Conservation (phyloP, 2,888 invertebrate genomes). For the Leucozona laternaria region DNA sequence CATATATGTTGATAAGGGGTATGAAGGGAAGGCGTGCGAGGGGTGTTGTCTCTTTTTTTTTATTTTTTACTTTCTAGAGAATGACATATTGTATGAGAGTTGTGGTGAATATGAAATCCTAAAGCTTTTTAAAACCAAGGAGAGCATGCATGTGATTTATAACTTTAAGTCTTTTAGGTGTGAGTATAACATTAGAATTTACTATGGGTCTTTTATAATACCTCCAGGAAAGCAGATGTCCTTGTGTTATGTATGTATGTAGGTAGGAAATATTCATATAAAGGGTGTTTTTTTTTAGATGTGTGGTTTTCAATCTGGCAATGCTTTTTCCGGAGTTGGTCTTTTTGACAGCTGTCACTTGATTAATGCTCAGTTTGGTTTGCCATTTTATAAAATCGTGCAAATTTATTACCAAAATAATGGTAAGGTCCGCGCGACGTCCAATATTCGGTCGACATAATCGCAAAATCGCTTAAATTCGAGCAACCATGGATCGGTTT, state of each 20-base stretch:
- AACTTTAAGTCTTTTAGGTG: conserved; percentile 65
- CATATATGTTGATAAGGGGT: not conserved
- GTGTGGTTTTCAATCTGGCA: too few species aligned
- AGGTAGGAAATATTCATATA: too few species aligned
- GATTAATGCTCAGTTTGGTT: too few species aligned
- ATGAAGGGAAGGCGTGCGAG: not conserved
- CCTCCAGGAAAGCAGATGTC: conserved; percentile 21
- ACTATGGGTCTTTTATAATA: conserved; percentile 51
- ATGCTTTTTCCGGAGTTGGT: too few species aligned
- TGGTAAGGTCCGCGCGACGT: too few species aligned
- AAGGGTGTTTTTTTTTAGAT: too few species aligned
- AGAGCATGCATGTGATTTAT: conserved; percentile 67
- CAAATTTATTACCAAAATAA: too few species aligned
- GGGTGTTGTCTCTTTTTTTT: conserved; percentile 10
- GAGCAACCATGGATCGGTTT: too few species aligned
- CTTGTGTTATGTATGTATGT: not conserved
- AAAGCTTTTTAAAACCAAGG: conserved; percentile 54
- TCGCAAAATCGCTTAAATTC: too few species aligned
- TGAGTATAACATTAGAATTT: conserved; percentile 50
- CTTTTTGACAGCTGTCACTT: too few species aligned
- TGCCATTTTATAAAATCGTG: too few species aligned
- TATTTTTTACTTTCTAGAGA: not conserved
- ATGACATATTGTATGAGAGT: conserved; percentile 41
- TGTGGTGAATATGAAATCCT: conserved; percentile 43
- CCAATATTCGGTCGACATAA: too few species aligned